Evolutionary conservation across 2,113 vertebrate species (phyloP), one percentile per base, ranked within the genome.

Genomic region (Tyrannus savana): DNA sequence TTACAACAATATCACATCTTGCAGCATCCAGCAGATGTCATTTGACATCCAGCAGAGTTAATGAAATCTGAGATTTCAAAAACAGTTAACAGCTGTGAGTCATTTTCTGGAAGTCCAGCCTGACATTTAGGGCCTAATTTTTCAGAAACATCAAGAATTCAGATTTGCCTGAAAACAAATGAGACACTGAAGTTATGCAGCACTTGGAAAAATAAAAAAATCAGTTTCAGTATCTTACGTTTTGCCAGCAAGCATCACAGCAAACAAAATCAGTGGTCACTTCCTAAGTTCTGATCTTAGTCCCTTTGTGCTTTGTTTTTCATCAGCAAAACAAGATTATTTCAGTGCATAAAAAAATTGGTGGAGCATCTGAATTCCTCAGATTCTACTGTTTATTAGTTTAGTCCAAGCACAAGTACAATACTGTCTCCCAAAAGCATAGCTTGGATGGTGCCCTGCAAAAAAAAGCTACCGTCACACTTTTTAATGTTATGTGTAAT

Each of bases 321-420:
- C 68, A 90, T 91, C 83, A 83, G 67, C 72, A 95, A 95, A 94
- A 69, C 81, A 95, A 89, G 84, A 85, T 94, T 85, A 96, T 85
- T 95, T 83, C 87, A 89, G 64, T 27, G 28, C 74, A 71, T 53
- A 68, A 95, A 93, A 69, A 76, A 93, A 73, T 1, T 47, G 37
- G 79, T 73, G 58, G 41, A 92, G 83, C 55, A 95, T 77, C 86
- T 92, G 69, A 92, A 81, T 79, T 75, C 76, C 84, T 90, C 76
- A 84, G 89, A 71, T 95, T 81, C 83, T 81, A 81, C 56, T 95
- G 94, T 96, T 96, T 92, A 81, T 97, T 93, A 91, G 76, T 93
- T 96, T 92, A 95, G 76, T 23, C 63, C 79, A 90, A 88, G 72
- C 14, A 74, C 59, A 88, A 96, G 82, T 83, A 30, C 94, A 87